A percentile compares a stretch with the other conserved stretches of the same genome.
Evolutionary conservation across 2,797 vertebrate species (phyloP).

Genomic region (Chiroxiphia lanceolata): DNA sequence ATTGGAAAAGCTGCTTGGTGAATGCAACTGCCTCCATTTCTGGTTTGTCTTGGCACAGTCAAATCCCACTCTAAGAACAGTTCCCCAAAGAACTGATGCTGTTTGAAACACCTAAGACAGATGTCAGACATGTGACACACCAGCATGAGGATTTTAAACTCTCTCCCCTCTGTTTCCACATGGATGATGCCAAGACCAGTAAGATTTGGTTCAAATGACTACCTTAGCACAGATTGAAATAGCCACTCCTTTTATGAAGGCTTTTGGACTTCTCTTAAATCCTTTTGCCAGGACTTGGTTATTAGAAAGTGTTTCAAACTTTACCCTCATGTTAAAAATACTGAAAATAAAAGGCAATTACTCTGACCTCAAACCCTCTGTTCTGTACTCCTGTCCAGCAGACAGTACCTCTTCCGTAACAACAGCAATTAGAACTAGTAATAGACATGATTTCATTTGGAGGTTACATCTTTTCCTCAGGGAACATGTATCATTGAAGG

Average conservation of each 20-base stretch:
- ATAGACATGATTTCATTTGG: slow-evolving; percentile 14
- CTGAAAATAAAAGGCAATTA: neutral
- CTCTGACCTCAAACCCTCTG: neutral
- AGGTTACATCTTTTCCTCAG: neutral
- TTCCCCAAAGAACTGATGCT: neutral
- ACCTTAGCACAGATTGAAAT: neutral
- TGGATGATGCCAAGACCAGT: neutral
- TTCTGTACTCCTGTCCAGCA: neutral
- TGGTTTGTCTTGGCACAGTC: neutral
- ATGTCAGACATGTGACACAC: neutral
- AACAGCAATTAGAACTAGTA: neutral
- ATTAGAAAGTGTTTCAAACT: neutral
- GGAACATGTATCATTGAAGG: neutral
- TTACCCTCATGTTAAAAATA: neutral
- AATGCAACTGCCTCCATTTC: neutral
- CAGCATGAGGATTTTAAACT: neutral
- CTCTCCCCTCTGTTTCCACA: neutral
- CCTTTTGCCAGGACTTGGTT: neutral
- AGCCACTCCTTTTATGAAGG: neutral
- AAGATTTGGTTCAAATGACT: neutral
- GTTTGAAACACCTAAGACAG: neutral
- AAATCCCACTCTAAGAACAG: neutral
- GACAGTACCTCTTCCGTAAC: neutral
- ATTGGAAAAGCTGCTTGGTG: neutral
- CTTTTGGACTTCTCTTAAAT: neutral